Conservation (phyloP, 2,113 vertebrate genomes). For the Saimiri boliviensis region DNA sequence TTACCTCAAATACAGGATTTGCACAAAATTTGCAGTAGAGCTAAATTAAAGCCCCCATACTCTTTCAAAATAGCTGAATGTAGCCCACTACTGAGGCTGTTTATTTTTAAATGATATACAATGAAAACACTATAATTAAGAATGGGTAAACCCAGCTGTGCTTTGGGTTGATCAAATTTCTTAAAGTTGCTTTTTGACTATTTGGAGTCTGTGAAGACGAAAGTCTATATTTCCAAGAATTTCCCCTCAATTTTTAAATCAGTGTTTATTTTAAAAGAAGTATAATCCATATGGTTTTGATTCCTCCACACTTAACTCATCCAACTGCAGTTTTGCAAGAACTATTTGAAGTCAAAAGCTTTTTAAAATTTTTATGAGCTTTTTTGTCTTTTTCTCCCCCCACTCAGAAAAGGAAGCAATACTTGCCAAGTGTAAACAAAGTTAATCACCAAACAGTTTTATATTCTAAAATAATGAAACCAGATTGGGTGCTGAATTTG, state of each 20-base stretch:
- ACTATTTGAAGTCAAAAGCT: constrained; percentile 74
- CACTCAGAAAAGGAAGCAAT: constrained; percentile 63
- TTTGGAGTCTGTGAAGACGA: constrained; percentile 57
- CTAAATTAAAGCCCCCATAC: constrained; percentile 29
- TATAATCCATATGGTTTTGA: constrained; percentile 77
- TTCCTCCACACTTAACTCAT: constrained; percentile 72
- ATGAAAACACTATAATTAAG: constrained; percentile 74
- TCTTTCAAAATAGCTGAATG: constrained; percentile 54
- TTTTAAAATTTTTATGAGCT: constrained; percentile 72
- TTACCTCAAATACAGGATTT: constrained; percentile 47
- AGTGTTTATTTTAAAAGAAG: constrained; percentile 75
- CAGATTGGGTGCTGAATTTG: constrained; percentile 43
- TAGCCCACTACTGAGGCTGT: constrained; percentile 47
- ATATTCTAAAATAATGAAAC: constrained; percentile 64
- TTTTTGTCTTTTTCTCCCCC: constrained; percentile 8
- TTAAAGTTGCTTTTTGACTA: constrained; percentile 52
- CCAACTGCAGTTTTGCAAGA: constrained; percentile 73
- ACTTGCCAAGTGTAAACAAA: constrained; percentile 77
- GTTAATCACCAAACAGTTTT: constrained; percentile 67
- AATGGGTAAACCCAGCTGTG: constrained; percentile 71
- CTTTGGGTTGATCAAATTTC: constrained; percentile 75
- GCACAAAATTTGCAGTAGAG: constrained; percentile 32
- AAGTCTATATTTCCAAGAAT: constrained; percentile 64
- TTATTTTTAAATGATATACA: constrained; percentile 74
- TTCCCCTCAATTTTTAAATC: constrained; percentile 69